Evolutionary conservation across 2,888 invertebrate genomes (phyloP).

Genomic region (Agrotis clavis): DNA sequence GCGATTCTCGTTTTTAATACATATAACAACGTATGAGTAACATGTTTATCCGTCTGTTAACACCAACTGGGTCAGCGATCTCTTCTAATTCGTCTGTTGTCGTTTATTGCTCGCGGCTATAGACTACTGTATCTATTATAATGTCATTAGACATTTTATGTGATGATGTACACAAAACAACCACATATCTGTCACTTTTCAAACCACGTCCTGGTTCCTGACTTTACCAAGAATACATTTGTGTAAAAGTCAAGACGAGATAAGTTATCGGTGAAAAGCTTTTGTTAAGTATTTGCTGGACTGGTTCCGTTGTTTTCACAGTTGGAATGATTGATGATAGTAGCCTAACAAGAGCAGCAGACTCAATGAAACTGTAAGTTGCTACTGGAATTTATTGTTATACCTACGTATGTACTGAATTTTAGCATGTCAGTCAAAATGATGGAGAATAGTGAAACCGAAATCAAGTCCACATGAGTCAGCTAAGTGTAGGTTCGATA

Average conservation of each 20-base stretch:
- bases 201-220: constrained; percentile 31
- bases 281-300: constrained; percentile 43
- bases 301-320: constrained; percentile 54
- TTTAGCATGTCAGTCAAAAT: constrained; percentile 79
- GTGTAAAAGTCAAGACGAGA: constrained; percentile 33
- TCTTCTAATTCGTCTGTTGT: constrained; percentile 57
- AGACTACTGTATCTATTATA: constrained; percentile 59
- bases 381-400: constrained; percentile 58
- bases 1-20: constrained; percentile 29
- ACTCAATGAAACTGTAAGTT: constrained; percentile 70
- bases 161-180: constrained; percentile 39
- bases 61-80: constrained; percentile 65
- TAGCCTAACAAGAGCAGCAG: constrained; percentile 43
- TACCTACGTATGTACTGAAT: constrained; percentile 44
- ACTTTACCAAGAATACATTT: constrained; percentile 36
- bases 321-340: constrained; percentile 71
- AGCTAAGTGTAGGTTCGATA: constrained; percentile 84
- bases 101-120: constrained; percentile 56
- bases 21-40: constrained; percentile 18
- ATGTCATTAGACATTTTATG: constrained; percentile 57
- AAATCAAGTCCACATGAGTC: constrained; percentile 87
- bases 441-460: constrained; percentile 85
- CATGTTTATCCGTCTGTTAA: constrained; percentile 48
- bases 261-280: constrained; percentile 52
- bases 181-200: constrained; percentile 12